phyloP scores from a whole-genome alignment of 2,888 invertebrate species.

The Meliscaeva auricollis region DNA sequence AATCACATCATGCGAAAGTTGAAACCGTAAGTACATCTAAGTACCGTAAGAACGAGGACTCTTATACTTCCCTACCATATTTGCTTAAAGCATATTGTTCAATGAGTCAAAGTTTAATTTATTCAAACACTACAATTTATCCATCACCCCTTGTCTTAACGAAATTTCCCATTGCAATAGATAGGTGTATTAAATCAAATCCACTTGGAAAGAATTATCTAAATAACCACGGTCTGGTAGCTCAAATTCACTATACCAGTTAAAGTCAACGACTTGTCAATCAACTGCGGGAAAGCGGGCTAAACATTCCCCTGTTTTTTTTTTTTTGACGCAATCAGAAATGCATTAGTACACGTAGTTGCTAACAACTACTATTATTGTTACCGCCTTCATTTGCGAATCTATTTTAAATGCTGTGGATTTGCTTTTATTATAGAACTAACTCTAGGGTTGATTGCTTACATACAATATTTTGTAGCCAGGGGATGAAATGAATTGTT shows the following conservation, averaged over 20 bases:
- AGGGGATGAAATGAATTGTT: conserved; percentile 70
- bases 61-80: neutral
- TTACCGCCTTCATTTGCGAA: conserved; percentile 70
- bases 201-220: conserved; percentile 55
- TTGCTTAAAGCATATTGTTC: conserved; percentile 43
- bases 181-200: conserved; percentile 53
- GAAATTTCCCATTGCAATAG: neutral
- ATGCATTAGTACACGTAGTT: conserved; percentile 69
- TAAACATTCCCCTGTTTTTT: conserved; percentile 63
- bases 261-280: conserved; percentile 84
- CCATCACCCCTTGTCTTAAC: conserved; percentile 50
- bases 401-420: conserved; percentile 55
- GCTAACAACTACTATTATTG: conserved; percentile 74
- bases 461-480: conserved; percentile 44
- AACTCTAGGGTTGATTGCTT: conserved; percentile 64
- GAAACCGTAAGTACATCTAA: conserved; percentile 15
- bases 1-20: conserved; percentile 20
- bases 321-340: conserved; percentile 63
- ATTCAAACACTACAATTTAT: conserved; percentile 52
- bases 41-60: conserved; percentile 2
- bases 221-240: conserved; percentile 52
- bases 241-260: conserved; percentile 51
- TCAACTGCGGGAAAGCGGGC: conserved; percentile 78
- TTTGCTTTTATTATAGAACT: conserved; percentile 20
- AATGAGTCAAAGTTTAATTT: conserved; percentile 58